Evolutionary conservation across 2,113 vertebrate species (phyloP).

Genomic region (Smithornis capensis): DNA sequence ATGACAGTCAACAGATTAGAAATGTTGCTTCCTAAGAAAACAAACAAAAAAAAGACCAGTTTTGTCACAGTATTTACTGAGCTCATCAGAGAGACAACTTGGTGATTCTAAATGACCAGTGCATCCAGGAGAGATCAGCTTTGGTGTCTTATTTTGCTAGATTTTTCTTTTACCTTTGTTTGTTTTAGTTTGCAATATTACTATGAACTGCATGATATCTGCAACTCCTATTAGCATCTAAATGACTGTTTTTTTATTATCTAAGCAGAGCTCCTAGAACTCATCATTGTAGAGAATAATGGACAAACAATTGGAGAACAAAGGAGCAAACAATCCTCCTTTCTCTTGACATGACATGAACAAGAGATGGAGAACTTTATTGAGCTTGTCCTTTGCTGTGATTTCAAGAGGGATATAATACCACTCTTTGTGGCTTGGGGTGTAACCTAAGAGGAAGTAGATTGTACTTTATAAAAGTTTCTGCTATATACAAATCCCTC

Average conservation of each 20-base stretch:
- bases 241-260: not conserved
- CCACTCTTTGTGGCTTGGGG: not conserved
- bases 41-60: not conserved
- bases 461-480: not conserved
- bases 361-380: not conserved
- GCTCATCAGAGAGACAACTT: not conserved
- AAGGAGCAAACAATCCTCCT: not conserved
- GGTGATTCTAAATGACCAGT: not conserved
- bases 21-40: not conserved
- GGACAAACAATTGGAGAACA: not conserved
- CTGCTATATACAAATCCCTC: not conserved
- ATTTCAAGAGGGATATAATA: not conserved
- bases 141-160: not conserved
- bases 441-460: not conserved
- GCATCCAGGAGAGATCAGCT: not conserved
- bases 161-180: not conserved
- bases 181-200: not conserved
- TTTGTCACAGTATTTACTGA: not conserved
- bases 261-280: not conserved
- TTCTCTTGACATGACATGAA: not conserved
- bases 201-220: not conserved
- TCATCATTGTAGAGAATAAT: not conserved
- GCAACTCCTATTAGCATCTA: not conserved
- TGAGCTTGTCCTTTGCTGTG: not conserved
- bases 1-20: not conserved